Base-by-base conservation (phyloP, 2,888 invertebrate genomes). In the Pediacus dermestoides region DNA sequence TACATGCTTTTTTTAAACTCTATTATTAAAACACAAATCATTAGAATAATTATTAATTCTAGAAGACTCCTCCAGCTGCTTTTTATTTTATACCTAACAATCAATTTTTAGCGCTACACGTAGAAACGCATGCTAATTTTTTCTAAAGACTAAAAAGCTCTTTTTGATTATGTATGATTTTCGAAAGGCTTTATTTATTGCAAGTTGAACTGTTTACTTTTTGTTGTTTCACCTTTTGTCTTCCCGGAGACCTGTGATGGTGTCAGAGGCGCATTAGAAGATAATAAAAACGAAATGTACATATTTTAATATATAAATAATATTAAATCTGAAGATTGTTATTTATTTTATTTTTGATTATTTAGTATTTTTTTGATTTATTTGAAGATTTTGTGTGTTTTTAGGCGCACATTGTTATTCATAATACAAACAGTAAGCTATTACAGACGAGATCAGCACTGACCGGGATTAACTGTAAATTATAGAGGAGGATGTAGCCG, bases 191-290 rank as follows among this genome's bases (percentile, higher is more conserved):
- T 50, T 42, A 40, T 35, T 27, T 32, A n/a, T 27, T 27, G 9
- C 18, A 25, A 40, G 35, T 37, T 37, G 25, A 34, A 39, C 37
- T 34, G 50, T 48, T 39, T 46, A 37, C 44, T 44, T 37, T 46
- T 34, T 34, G 27, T 41, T 37, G 36, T 21, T 34, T 40, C 40
- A 48, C 35, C 33, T 46, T 47, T 50, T 28, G 53, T 59, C 55
- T 56, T 57, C 52, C 54, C 49, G 56, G 52, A 57, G 54, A 63
- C 64, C 62, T 66, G 64, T 66, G 63, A 63, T 66, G 57, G 54
- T 59, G 60, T 57, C 55, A 53, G 48, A 55, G 56, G 57, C 44
- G 47, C 46, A 49, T 47, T 51, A 49, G 44, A 46, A 37, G 37
- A 51, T 50, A 49, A 45, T 43, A 44, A 48, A 52, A 43, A 46